Conservation (phyloP, 2,113 vertebrate species). For the Motacilla tschutschensis region DNA sequence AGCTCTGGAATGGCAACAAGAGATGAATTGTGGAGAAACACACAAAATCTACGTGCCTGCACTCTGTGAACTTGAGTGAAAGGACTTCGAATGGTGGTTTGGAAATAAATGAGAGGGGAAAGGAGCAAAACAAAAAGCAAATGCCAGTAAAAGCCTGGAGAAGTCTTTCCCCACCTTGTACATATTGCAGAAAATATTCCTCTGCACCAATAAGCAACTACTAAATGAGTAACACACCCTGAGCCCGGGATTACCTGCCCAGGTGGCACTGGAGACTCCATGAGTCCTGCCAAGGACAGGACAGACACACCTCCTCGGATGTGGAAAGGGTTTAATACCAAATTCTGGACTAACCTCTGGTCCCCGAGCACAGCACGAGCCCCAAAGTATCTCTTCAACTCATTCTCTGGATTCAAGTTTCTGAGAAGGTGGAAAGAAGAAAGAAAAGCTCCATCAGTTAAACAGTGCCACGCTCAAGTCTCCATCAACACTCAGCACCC, state of each 20-base stretch:
- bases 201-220: not conserved
- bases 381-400: slow-evolving; percentile 95
- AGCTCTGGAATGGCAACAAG: not conserved
- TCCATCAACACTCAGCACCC: not conserved
- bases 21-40: not conserved
- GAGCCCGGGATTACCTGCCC: not conserved
- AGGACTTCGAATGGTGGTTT: not conserved
- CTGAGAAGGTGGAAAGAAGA: slow-evolving; percentile 60
- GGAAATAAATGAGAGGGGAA: not conserved
- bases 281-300: not conserved
- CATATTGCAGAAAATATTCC: not conserved
- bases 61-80: not conserved
- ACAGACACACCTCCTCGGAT: rapidly evolving
- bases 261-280: not conserved
- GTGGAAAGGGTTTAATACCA: not conserved
- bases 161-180: not conserved
- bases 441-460: not conserved
- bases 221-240: not conserved
- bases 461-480: not conserved
- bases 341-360: slow-evolving; percentile 80
- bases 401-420: slow-evolving; percentile 94
- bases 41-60: not conserved
- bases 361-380: slow-evolving; percentile 93
- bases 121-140: not conserved
- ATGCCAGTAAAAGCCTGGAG: not conserved